phyloP scores from a whole-genome alignment of 92 coral and sea anemone species.

The Umimayanthus chanpuru region DNA sequence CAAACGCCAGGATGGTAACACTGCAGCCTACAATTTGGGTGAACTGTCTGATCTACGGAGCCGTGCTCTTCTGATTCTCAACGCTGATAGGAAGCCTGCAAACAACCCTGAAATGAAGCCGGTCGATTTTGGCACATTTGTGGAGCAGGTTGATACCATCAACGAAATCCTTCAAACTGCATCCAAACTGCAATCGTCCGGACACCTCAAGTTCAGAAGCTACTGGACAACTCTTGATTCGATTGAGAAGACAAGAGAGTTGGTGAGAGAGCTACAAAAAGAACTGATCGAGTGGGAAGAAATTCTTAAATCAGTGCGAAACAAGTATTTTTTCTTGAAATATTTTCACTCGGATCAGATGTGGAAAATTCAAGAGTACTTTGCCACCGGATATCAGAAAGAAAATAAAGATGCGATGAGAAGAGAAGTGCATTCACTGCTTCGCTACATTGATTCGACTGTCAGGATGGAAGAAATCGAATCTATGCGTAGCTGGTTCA shows the following conservation, averaged over 20 bases:
- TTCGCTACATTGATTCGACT: conserved; percentile 74
- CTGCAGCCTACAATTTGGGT: conserved; percentile 66
- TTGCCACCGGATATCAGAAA: conserved; percentile 40
- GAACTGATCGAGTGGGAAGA: conserved; percentile 66
- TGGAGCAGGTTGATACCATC: conserved; percentile 74
- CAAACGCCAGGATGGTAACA: conserved; percentile 57
- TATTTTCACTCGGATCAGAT: conserved; percentile 88
- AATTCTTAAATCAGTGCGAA: conserved; percentile 53
- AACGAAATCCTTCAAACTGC: conserved; percentile 67
- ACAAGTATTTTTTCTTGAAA: conserved; percentile 72
- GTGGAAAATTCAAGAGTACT: conserved; percentile 65
- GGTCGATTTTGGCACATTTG: conserved; percentile 64
- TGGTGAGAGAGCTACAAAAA: conserved; percentile 41
- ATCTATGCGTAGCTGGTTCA: conserved; percentile 36
- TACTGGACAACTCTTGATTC: conserved; percentile 68
- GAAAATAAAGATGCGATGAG: conserved; percentile 7
- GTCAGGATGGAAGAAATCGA: conserved; percentile 50
- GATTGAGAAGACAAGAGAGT: conserved; percentile 52
- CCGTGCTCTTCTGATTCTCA: conserved; percentile 93
- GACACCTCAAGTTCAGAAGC: conserved; percentile 57
- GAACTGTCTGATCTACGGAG: conserved; percentile 91
- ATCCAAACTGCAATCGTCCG: conserved; percentile 66
- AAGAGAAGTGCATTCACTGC: conserved; percentile 50
- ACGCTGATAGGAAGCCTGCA: conserved; percentile 68
- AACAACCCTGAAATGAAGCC: conserved; percentile 25